Evolutionary conservation across 2,888 invertebrate genomes (phyloP), one percentile per base, ranked within the genome.

Genomic region (Onthophagus sagittarius): DNA sequence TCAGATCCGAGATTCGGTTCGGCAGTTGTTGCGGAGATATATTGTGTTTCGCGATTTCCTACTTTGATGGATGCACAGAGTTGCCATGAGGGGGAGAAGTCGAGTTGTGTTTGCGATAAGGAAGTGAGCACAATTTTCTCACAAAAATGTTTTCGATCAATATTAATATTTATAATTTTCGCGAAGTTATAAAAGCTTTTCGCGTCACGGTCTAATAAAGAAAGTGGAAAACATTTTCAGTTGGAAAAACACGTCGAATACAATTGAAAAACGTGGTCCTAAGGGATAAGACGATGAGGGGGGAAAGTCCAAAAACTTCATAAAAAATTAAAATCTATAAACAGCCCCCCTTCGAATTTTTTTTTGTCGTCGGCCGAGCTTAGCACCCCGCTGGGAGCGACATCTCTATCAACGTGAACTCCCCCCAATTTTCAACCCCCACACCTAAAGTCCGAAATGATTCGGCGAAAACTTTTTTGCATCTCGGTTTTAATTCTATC

Each of bases 291-390:
- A 31, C 23, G 67, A 9, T 9, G 64, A 31, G n/a, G 5, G 1
- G n/a, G 2, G 64, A 23, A 64, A 64, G 64, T 23, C 39, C 39
- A 11, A 67, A 23, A 67, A 23, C 67, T 23, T 32, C 31, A 67
- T 67, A 67, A 67, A 67, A 67, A 67, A 67, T 67, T 67, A 67
- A 67, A 67, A 67, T 67, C 67, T 67, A 67, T 67, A 67, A 67
- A 67, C 67, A 67, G 23, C 31, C n/a, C 32, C 67, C 67, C 67
- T 13, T 13, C n/a, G 67, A 11, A n/a, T n/a, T 23, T 23, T 23
- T 23, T 23, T 67, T 67, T n/a, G 63, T 23, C 23, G 63, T 63
- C 15, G 63, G 9, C 15, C 15, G 63, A 0, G 63, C 15, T 63
- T 63, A 15, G 14, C 15, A 63, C 63, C 63, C 63, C 63, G 15